A percentile compares a stretch with the other conserved stretches of the same genome.
Evolutionary conservation across 2,113 vertebrate species (phyloP).

Genomic region (Alethe castanea): DNA sequence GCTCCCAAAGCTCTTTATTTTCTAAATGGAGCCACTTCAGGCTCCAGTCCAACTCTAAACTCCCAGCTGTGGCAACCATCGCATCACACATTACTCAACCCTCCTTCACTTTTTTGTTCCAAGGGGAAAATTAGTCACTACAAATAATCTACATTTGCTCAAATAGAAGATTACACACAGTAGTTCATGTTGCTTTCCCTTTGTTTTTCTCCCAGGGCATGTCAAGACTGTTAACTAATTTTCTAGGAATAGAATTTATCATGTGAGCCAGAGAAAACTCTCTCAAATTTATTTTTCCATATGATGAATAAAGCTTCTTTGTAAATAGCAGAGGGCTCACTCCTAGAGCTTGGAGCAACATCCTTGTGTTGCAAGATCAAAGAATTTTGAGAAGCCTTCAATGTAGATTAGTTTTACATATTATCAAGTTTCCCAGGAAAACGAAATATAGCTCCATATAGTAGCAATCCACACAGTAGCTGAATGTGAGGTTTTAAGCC

Average conservation of each 20-base stretch:
- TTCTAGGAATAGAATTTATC: conserved; percentile 25
- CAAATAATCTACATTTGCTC: not conserved
- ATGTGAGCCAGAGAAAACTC: not conserved
- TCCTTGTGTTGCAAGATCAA: not conserved
- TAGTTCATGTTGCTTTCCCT: not conserved
- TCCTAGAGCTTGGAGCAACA: not conserved
- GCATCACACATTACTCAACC: not conserved
- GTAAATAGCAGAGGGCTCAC: not conserved
- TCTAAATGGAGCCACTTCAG: conserved; percentile 7
- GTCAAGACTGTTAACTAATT: conserved; percentile 1
- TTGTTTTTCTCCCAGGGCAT: not conserved
- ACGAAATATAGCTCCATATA: not conserved
- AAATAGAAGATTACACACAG: not conserved
- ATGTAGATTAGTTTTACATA: not conserved
- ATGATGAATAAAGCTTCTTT: not conserved
- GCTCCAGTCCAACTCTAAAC: conserved; percentile 8
- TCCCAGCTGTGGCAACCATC: not conserved
- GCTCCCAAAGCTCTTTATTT: conserved; percentile 18
- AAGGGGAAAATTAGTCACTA: conserved; percentile 20
- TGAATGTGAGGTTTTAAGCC: not conserved
- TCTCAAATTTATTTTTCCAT: not conserved
- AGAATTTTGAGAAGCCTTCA: not conserved
- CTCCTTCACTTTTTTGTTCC: not conserved
- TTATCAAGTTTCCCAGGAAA: not conserved
- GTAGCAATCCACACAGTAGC: not conserved